These are phyloP conservation scores for Leptodactylus fuscus DNA, from an alignment of 2,113 vertebrate species.

Conservation along the genomic window DNA sequence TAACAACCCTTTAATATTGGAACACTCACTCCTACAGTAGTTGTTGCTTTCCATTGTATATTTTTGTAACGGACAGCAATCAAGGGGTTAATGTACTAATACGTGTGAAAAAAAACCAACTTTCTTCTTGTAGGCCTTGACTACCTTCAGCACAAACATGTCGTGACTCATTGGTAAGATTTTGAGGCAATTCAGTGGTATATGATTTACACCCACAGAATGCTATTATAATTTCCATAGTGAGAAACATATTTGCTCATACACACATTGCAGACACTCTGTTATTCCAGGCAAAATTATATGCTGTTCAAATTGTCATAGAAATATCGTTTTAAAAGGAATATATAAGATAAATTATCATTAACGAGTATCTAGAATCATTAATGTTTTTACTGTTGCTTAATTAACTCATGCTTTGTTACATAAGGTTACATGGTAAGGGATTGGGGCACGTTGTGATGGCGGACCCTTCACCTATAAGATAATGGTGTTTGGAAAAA, in stretches of 20 bases:
- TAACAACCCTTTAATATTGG: too few relatives aligned
- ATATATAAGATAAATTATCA: not conserved
- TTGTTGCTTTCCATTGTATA: not conserved
- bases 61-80: not conserved
- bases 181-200: constrained; percentile 41
- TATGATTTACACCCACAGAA: constrained; percentile 58
- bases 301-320: constrained; percentile 47
- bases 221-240: constrained; percentile 55
- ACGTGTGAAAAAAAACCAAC: constrained; percentile 24
- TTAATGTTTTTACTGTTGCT: not conserved
- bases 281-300: constrained; percentile 38
- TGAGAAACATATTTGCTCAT: constrained; percentile 47
- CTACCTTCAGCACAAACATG: constrained; percentile 43
- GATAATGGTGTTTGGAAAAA: not conserved
- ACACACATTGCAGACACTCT: constrained; percentile 15
- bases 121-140: constrained; percentile 39
- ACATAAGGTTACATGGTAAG: not conserved
- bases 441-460: not conserved
- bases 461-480: not conserved
- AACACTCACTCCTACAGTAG: not conserved
- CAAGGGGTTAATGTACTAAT: constrained; percentile 19
- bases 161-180: constrained; percentile 45
- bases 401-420: constrained; percentile 4
- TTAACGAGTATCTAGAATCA: constrained; percentile 1
- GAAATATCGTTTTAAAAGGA: constrained; percentile 40